Percentiles rank a stretch among this genome's conserved stretches.
phyloP scores from a whole-genome alignment of 2,797 vertebrate genomes.

The Thripadectes ignobilis region DNA sequence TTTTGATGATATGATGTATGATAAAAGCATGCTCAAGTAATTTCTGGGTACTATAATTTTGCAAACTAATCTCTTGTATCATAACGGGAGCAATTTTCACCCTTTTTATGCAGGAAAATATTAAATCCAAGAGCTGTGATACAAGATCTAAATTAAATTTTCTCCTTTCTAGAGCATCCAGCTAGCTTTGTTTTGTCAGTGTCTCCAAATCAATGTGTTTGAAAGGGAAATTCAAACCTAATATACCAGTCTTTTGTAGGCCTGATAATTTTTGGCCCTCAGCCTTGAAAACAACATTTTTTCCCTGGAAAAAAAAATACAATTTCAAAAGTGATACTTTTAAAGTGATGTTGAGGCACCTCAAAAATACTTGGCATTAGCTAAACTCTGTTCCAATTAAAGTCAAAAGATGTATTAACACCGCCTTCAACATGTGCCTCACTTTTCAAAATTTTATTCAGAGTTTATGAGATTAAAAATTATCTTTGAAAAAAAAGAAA shows the following conservation, averaged over 20 bases:
- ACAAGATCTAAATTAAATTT: background rate
- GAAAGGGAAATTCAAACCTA: background rate
- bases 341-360: background rate
- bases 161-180: background rate
- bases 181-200: background rate
- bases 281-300: background rate
- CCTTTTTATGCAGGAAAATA: background rate
- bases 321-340: background rate
- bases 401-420: background rate
- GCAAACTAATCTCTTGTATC: background rate
- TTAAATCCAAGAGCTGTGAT: background rate
- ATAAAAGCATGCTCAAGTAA: background rate
- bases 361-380: background rate
- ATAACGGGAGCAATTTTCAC: conserved; percentile 8
- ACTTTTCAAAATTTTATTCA: conserved; percentile 2
- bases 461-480: background rate
- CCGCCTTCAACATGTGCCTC: background rate
- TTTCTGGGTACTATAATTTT: background rate
- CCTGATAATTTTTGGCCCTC: background rate
- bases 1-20: background rate
- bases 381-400: background rate
- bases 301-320: background rate
- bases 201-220: background rate
- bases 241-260: background rate
- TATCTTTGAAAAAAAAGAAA: background rate